Conservation (phyloP, 2,113 vertebrate genomes). For the Heterotis niloticus region DNA sequence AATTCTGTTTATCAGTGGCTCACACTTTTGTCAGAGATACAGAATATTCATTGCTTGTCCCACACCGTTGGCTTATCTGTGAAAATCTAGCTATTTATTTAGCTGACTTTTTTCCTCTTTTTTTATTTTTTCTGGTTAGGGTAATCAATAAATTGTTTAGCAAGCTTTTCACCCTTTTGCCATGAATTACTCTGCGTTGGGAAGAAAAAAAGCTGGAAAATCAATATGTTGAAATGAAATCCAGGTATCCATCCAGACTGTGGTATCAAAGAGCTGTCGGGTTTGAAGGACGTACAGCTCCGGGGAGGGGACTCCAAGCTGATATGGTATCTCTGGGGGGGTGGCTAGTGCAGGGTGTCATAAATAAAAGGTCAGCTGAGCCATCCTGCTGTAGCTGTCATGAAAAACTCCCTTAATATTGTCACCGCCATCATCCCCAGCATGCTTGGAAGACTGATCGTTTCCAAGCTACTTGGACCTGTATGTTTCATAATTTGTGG, state of each 20-base stretch:
- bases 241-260: slow-evolving; percentile 34
- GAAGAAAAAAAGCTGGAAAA: slow-evolving; percentile 26
- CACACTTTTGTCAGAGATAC: slow-evolving; percentile 16
- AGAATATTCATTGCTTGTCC: slow-evolving; percentile 22
- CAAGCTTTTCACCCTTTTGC: slow-evolving; percentile 55
- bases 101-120: slow-evolving; percentile 25
- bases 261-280: slow-evolving; percentile 17
- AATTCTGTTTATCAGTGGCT: slow-evolving; percentile 24
- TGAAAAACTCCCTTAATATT: background rate
- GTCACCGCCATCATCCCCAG: background rate
- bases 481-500: too few species aligned
- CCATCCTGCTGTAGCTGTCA: slow-evolving; percentile 5
- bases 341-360: background rate
- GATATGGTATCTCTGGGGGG: slow-evolving; percentile 26
- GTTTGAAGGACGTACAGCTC: slow-evolving; percentile 30
- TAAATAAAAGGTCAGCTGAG: slow-evolving; percentile 26
- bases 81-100: slow-evolving; percentile 43
- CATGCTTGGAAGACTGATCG: too few species aligned
- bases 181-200: slow-evolving; percentile 31
- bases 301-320: background rate
- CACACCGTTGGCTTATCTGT: slow-evolving; percentile 39
- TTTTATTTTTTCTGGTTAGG: slow-evolving; percentile 35
- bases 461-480: too few species aligned
- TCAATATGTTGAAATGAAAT: slow-evolving; percentile 43
- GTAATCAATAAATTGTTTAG: slow-evolving; percentile 61